Conservation (phyloP, 2,888 invertebrate genomes). For the Xanthorhoe spadicearia region DNA sequence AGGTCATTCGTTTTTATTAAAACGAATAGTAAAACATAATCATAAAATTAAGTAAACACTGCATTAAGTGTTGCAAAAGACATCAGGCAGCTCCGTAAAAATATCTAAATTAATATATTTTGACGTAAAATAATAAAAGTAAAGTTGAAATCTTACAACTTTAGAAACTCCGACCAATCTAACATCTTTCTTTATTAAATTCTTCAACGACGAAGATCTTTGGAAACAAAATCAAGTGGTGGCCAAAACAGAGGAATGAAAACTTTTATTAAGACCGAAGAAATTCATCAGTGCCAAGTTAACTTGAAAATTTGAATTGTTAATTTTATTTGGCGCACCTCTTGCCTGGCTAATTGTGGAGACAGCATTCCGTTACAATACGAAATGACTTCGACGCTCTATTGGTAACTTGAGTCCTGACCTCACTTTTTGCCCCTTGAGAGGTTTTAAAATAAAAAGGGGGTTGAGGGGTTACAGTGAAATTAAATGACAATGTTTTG, state of each 20-base stretch:
- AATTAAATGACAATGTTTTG: no score
- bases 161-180: slow-evolving; percentile 3
- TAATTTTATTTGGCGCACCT: slow-evolving; percentile 70
- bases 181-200: slow-evolving; percentile 18
- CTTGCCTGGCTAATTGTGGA: slow-evolving; percentile 63
- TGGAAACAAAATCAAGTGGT: slow-evolving; percentile 40
- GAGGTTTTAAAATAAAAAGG: not conserved
- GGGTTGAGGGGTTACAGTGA: no score
- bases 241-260: slow-evolving; percentile 52
- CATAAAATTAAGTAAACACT: not conserved
- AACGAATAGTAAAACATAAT: not conserved
- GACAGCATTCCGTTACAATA: slow-evolving; percentile 47
- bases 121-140: not conserved
- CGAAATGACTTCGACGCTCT: slow-evolving; percentile 20
- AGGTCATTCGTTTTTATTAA: not conserved
- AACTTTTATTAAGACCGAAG: slow-evolving; percentile 63
- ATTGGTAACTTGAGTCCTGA: slow-evolving; percentile 12
- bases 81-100: not conserved
- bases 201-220: slow-evolving; percentile 18
- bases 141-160: slow-evolving; percentile 6
- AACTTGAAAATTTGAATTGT: slow-evolving; percentile 72
- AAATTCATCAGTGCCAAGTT: slow-evolving; percentile 69
- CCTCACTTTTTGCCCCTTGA: slow-evolving; percentile 13
- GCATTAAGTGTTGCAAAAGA: not conserved
- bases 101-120: not conserved